phyloP scores from a whole-genome alignment of 2,797 vertebrate genomes.

The Hydrophis major region DNA sequence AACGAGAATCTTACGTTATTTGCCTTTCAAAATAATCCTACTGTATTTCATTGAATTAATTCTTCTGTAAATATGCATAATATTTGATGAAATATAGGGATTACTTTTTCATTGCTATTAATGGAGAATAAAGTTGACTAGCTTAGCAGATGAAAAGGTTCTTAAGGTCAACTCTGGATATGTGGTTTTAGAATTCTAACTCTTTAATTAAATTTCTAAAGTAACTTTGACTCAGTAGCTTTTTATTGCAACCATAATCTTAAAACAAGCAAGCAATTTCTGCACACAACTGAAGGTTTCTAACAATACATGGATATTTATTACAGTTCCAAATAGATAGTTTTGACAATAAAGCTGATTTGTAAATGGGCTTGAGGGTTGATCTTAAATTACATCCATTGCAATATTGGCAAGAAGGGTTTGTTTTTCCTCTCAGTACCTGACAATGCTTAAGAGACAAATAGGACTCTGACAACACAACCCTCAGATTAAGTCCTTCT shows the following conservation, averaged over 20 bases:
- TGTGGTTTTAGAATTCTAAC: conserved; percentile 19
- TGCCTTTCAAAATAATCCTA: neutral
- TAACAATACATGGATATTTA: neutral
- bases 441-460: neutral
- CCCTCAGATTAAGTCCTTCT: neutral
- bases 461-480: neutral
- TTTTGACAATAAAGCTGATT: neutral
- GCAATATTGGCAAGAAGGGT: neutral
- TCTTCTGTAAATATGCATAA: neutral
- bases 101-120: neutral
- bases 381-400: neutral
- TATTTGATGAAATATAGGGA: neutral
- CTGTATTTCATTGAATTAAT: neutral
- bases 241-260: neutral
- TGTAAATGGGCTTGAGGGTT: neutral
- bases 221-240: neutral
- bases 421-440: neutral
- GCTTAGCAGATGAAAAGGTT: neutral
- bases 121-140: neutral
- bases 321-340: neutral
- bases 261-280: conserved; percentile 1
- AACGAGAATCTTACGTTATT: neutral
- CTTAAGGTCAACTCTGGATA: conserved; percentile 15
- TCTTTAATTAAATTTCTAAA: conserved; percentile 24
- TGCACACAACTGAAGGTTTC: neutral